Conservation (phyloP, 1,140 invertebrate species). For the Orussus abietinus region DNA sequence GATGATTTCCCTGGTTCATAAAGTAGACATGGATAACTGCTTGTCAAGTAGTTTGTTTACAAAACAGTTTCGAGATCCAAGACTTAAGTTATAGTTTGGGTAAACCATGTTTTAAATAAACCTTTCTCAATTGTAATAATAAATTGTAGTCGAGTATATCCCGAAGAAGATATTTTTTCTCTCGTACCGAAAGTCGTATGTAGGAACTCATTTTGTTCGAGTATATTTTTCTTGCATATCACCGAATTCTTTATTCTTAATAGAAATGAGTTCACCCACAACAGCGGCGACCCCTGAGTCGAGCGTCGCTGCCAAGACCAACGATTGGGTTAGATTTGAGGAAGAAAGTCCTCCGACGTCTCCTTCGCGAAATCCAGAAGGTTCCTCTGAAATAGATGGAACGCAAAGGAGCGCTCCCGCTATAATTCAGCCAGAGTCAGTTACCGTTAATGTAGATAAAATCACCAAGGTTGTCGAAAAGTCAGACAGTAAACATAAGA, state of each 20-base stretch:
- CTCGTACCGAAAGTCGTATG: background rate
- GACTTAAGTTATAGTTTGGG: background rate
- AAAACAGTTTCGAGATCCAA: background rate
- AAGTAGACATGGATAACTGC: too few relatives aligned
- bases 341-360: conserved; percentile 42
- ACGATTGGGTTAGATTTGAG: conserved; percentile 57
- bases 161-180: background rate
- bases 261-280: conserved; percentile 43
- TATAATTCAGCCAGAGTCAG: conserved; percentile 38
- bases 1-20: too few relatives aligned
- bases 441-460: conserved; percentile 41
- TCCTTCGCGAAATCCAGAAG: conserved; percentile 20
- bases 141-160: background rate
- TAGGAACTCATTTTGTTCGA: background rate
- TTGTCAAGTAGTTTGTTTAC: too few relatives aligned
- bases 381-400: conserved; percentile 22
- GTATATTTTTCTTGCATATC: conserved; percentile 2
- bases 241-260: conserved; percentile 7
- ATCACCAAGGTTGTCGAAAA: conserved; percentile 35
- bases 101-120: background rate
- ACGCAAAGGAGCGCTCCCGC: conserved; percentile 25
- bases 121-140: too few relatives aligned
- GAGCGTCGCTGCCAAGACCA: conserved; percentile 30
- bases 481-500: conserved; percentile 20
- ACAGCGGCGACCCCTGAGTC: conserved; percentile 36